Evolutionary conservation across 2,797 vertebrate species (phyloP), one percentile per base, ranked within the genome.

Genomic region (Enoplosus armatus): DNA sequence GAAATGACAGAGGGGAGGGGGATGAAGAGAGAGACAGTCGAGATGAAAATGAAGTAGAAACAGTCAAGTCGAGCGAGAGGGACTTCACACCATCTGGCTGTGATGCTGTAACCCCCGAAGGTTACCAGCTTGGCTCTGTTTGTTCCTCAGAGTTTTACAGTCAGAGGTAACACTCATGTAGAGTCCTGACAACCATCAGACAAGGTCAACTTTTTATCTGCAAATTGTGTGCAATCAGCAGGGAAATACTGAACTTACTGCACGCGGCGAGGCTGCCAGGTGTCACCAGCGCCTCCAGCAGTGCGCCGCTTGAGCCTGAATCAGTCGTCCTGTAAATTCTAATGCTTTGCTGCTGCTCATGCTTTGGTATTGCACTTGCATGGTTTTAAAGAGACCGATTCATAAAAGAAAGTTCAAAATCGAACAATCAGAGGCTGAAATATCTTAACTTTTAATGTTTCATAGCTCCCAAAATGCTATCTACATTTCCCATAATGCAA

Each of bases 151-250:
- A 53, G 60, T 71, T 74, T 64, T 16, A 9, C 66, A 53, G 2
- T 59, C 61, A 31, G 0, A 73, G 45, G 0, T 29, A 65, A 63
- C 63, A 37, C 53, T 51, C 68, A 5, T 7, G 75, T 75, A 20
- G 43, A 62, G 45, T 3, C 37, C 9, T 1, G 45, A 53, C 58
- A 51, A 29, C 31, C 27, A 16, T 16, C 60, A 82, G 68, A 62
- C 33, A 27, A 72, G 72, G 72, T 82, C 79, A 24, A 3, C 12
- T 0, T 12, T 41, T 33, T 53, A 66, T 35, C 72, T 65, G 35
- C 54, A 50, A 11, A n/a, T 1, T 58, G 45, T 26, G 29, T 48
- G 29, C 45, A n/a, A 5, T 55, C 72, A 45, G 50, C 60, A 9
- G 77, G 63, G 80, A 56, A 24, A 27, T 16, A 2, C 10, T 41